Percentiles rank a stretch among this genome's conserved stretches.
Evolutionary conservation across 1,140 invertebrate genomes (phyloP).

Genomic region (Drosophila hydei): DNA sequence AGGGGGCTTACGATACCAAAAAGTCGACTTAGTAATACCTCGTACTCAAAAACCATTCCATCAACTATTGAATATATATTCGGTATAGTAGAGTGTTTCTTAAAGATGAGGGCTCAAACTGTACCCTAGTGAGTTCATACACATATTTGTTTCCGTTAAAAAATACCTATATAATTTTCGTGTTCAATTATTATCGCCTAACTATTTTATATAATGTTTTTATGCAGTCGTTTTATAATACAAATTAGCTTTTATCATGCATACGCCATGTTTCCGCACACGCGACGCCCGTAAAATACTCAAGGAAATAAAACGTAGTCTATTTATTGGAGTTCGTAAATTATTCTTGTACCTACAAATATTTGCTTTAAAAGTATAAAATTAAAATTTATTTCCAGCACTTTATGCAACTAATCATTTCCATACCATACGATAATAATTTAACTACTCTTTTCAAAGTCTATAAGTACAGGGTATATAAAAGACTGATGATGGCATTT

Average conservation of each 20-base stretch:
- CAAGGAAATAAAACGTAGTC: not conserved
- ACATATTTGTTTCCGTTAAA: no score
- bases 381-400: not conserved
- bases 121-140: no score
- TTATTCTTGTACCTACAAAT: not conserved
- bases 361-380: not conserved
- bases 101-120: no score
- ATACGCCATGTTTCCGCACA: not conserved
- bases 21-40: not conserved
- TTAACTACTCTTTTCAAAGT: not conserved
- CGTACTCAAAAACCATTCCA: not conserved
- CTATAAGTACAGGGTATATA: constrained; percentile 20
- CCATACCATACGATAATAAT: no score
- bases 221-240: not conserved
- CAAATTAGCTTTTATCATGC: not conserved
- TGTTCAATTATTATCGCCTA: not conserved
- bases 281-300: not conserved
- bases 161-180: not conserved
- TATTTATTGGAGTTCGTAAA: not conserved
- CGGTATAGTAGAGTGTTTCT: no score
- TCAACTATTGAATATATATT: not conserved
- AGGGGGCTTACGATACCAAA: not conserved
- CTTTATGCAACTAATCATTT: no score
- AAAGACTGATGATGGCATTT: constrained; percentile 75
- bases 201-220: not conserved